Conservation (phyloP, 2,888 invertebrate species). For the Epinotia bilunana region DNA sequence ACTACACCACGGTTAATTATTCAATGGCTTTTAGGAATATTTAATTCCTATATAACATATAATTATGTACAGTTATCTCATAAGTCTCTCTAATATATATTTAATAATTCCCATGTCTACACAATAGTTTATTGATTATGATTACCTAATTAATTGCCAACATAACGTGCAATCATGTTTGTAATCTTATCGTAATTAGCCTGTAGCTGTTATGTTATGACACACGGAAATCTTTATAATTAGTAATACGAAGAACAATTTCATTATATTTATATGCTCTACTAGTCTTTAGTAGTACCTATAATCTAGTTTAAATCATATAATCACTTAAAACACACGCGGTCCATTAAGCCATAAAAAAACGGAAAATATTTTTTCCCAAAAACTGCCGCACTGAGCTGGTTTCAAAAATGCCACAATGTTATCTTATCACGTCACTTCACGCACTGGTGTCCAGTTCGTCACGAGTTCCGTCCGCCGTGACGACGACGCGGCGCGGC, state of each 20-base stretch:
- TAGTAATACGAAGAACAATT: neutral
- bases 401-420: neutral
- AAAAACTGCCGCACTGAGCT: neutral
- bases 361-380: neutral
- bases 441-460: neutral
- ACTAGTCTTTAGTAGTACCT: too few species aligned
- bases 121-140: neutral
- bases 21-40: too few species aligned
- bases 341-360: too few species aligned
- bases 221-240: constrained; percentile 17
- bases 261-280: too few species aligned
- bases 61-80: neutral
- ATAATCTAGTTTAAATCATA: too few species aligned
- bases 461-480: constrained; percentile 27
- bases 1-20: too few species aligned
- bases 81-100: neutral
- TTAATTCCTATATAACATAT: too few species aligned
- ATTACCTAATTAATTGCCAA: constrained; percentile 1
- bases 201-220: constrained; percentile 13
- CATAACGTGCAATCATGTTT: neutral
- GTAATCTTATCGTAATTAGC: constrained; percentile 1
- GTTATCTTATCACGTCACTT: constrained; percentile 3
- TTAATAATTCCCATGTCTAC: neutral
- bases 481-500: constrained; percentile 32
- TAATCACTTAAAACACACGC: too few species aligned